Evolutionary conservation across 2,797 vertebrate genomes (phyloP).

Genomic region (Amblyopsis hoosieri): DNA sequence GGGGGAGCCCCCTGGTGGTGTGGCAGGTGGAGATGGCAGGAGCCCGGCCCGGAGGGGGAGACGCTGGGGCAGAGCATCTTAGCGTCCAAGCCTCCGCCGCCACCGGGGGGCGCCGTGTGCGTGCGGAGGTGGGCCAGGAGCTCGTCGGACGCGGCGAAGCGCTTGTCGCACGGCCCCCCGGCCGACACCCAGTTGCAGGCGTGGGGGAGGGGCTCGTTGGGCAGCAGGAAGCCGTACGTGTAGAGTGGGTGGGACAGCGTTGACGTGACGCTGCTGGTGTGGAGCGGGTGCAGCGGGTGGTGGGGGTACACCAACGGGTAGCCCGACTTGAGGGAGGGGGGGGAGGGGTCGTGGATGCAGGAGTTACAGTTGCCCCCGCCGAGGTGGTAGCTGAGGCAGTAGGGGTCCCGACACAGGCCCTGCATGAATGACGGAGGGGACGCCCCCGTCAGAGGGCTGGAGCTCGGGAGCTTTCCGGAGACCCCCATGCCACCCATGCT

Average conservation of each 20-base stretch:
- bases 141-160: slow-evolving; percentile 93
- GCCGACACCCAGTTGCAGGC: slow-evolving; percentile 98
- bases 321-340: slow-evolving; percentile 86
- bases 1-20: slow-evolving; percentile 85
- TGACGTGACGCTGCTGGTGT: slow-evolving; percentile 81
- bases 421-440: slow-evolving; percentile 97
- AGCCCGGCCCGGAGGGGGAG: slow-evolving; percentile 83
- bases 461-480: slow-evolving; percentile 90
- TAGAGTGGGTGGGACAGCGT: slow-evolving; percentile 93
- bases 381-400: slow-evolving; percentile 93
- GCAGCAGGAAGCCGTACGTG: slow-evolving; percentile 97
- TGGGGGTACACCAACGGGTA: slow-evolving; percentile 92
- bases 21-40: slow-evolving; percentile 95
- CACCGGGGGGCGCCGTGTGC: slow-evolving; percentile 87
- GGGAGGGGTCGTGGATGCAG: slow-evolving; percentile 89
- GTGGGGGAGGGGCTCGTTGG: slow-evolving; percentile 90
- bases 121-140: slow-evolving; percentile 94
- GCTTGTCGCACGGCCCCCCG: slow-evolving; percentile 95
- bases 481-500: slow-evolving; percentile 82
- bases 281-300: slow-evolving; percentile 91
- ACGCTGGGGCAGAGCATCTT: slow-evolving; percentile 90
- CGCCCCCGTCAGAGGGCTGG: slow-evolving; percentile 92
- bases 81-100: slow-evolving; percentile 75
- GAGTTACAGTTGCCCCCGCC: slow-evolving; percentile 90
- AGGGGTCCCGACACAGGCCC: slow-evolving; percentile 95